phyloP scores from a whole-genome alignment of 2,797 vertebrate genomes.

The Microchirus variegatus region DNA sequence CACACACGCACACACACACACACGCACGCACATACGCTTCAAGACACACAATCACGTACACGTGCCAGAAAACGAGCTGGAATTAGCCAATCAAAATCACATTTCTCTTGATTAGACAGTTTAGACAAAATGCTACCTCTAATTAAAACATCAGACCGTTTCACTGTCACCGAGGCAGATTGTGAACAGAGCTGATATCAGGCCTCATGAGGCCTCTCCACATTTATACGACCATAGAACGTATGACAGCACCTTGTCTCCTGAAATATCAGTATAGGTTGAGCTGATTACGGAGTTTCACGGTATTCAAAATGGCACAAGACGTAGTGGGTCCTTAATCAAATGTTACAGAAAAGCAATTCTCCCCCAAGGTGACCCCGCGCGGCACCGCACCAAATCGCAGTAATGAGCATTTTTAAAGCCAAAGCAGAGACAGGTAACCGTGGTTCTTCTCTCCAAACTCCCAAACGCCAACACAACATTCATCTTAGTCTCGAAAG shows the following conservation, averaged over 20 bases:
- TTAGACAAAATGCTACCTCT: slow-evolving; percentile 8
- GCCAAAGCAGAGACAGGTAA: slow-evolving; percentile 62
- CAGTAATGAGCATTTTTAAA: slow-evolving; percentile 78
- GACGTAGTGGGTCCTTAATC: slow-evolving; percentile 80
- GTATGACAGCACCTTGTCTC: slow-evolving; percentile 56
- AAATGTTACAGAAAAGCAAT: slow-evolving; percentile 82
- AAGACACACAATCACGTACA: too few relatives aligned
- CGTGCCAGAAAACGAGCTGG: slow-evolving; percentile 19
- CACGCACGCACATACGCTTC: background rate
- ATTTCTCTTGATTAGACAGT: slow-evolving; percentile 37
- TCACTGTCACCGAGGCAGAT: slow-evolving; percentile 16
- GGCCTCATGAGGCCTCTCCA: slow-evolving; percentile 27
- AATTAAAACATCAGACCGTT: slow-evolving; percentile 35
- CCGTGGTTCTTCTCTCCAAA: slow-evolving; percentile 35
- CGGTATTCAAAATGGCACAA: slow-evolving; percentile 76
- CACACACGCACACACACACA: slow-evolving; percentile 5
- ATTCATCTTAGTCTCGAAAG: slow-evolving; percentile 1
- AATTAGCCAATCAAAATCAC: slow-evolving; percentile 44
- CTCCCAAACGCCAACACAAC: slow-evolving; percentile 31
- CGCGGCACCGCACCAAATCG: slow-evolving; percentile 64
- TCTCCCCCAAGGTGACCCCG: slow-evolving; percentile 81
- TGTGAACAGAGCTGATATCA: slow-evolving; percentile 32
- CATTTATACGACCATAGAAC: slow-evolving; percentile 66
- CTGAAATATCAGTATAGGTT: slow-evolving; percentile 61
- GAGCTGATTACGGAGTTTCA: slow-evolving; percentile 55